These are phyloP conservation scores for Sebastes kiyomatsui DNA, from an alignment of 2,797 vertebrate genomes.

Conservation along the genomic window DNA sequence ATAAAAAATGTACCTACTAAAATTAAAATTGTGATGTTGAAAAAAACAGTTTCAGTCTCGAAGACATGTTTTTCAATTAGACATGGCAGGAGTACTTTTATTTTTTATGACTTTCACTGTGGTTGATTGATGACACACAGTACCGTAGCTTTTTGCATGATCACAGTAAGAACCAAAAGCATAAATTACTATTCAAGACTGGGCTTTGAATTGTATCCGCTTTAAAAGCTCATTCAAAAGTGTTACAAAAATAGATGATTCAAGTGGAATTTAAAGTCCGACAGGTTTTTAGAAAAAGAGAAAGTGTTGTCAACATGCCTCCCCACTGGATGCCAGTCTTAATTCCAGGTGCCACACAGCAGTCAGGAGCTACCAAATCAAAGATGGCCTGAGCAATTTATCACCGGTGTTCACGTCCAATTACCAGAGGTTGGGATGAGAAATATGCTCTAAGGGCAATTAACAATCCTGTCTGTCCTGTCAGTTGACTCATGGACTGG, in stretches of 20 bases:
- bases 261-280: neutral
- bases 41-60: slow-evolving; percentile 10
- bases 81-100: neutral
- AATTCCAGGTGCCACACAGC: slow-evolving; percentile 53
- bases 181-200: slow-evolving; percentile 19
- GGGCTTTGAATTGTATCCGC: neutral
- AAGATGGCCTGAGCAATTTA: slow-evolving; percentile 68
- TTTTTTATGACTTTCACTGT: slow-evolving; percentile 8
- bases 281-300: neutral
- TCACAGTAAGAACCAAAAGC: slow-evolving; percentile 2
- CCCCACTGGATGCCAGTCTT: slow-evolving; percentile 38
- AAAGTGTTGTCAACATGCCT: neutral
- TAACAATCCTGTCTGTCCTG: slow-evolving; percentile 63
- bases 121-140: slow-evolving; percentile 14
- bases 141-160: neutral
- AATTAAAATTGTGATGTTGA: slow-evolving; percentile 45
- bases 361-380: slow-evolving; percentile 60
- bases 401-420: slow-evolving; percentile 71
- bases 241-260: neutral
- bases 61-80: slow-evolving; percentile 56
- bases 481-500: slow-evolving; percentile 54
- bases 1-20: slow-evolving; percentile 25
- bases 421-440: slow-evolving; percentile 67
- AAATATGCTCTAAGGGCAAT: slow-evolving; percentile 69
- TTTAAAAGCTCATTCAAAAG: neutral